Evolutionary conservation across 2,113 vertebrate genomes (phyloP), one percentile per base, ranked within the genome.

Genomic region (Paramormyrops kingsleyae): DNA sequence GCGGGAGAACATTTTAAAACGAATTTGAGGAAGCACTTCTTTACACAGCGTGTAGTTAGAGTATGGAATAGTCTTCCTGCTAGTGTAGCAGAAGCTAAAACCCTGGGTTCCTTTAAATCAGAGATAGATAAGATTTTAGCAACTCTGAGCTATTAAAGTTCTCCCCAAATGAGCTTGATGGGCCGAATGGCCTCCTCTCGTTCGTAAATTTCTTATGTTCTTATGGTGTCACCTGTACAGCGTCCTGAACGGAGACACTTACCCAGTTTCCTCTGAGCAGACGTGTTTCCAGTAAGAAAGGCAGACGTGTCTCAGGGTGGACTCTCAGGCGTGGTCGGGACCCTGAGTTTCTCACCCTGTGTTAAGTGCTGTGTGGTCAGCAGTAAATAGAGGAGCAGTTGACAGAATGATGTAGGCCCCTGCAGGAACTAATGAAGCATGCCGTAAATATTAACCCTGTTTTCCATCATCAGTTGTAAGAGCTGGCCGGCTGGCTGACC

Each of bases 381-480:
- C 70, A 19, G 74, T 80, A 80, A 19, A 80, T 80, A 7, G 17
- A 80, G 74, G 35, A 0, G 35, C 35, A 42, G 35, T 42, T 80
- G 74, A 19, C 74, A 80, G 35, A 42, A 42, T 80, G 62, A 70
- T 80, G 35, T 21, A 17, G 74, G 74, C 15, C 35, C 49, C 88
- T 52, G 15, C 88, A 56, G 19, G 35, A 84, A 12, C 12, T 17
- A 49, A 83, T 46, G 77, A 39, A 84, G 44, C 39, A 13, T 24
- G 44, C 10, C 0, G 39, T 83, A 80, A 80, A 47, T n/a, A 62
- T 87, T 8, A 31, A 49, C 24, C 10, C 39, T 6, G 21, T 52
- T 70, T 90, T 52, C 47, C 83, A 59, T 91, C 31, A 62, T 89
- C 46, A 15, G 59, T 47, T 46, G 24, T 46, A 49, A 89, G 24